phyloP scores from a whole-genome alignment of 1,140 invertebrate genomes.

The Orchestia grillus region DNA sequence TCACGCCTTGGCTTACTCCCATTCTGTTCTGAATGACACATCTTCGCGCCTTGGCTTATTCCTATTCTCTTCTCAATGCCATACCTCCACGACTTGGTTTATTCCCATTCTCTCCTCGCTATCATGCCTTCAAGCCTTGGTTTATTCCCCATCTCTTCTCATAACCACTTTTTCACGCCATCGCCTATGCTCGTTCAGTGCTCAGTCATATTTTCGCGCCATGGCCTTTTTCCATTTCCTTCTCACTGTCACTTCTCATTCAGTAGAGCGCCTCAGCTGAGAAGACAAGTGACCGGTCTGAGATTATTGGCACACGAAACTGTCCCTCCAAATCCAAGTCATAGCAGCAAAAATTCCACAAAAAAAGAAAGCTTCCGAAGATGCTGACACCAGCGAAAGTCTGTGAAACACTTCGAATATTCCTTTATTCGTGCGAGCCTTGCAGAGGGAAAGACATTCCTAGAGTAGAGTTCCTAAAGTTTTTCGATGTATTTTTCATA shows the following conservation, averaged over 20 bases:
- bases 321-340: slow-evolving; percentile 34
- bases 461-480: not conserved
- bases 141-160: not conserved
- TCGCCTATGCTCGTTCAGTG: not conserved
- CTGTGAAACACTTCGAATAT: slow-evolving; percentile 42
- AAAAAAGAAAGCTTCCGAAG: not conserved
- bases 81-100: no score
- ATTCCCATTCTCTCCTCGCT: not conserved
- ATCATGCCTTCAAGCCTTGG: not conserved
- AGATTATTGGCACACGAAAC: slow-evolving; percentile 30
- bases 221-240: not conserved
- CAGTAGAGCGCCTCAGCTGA: not conserved
- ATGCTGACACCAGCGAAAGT: slow-evolving; percentile 26
- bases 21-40: not conserved
- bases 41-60: not conserved
- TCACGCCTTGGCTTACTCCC: not conserved
- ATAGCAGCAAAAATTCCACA: slow-evolving; percentile 35
- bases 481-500: not conserved
- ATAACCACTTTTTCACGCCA: not conserved
- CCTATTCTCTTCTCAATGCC: no score
- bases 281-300: not conserved
- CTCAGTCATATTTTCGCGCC: not conserved
- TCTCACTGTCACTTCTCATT: not conserved
- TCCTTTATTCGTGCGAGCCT: slow-evolving; percentile 4
- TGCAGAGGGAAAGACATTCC: not conserved